Percentiles rank a stretch among this genome's conserved stretches.
These are phyloP conservation scores for Latheticus oryzae DNA, from an alignment of 2,888 invertebrate genomes.

Conservation along the genomic window DNA sequence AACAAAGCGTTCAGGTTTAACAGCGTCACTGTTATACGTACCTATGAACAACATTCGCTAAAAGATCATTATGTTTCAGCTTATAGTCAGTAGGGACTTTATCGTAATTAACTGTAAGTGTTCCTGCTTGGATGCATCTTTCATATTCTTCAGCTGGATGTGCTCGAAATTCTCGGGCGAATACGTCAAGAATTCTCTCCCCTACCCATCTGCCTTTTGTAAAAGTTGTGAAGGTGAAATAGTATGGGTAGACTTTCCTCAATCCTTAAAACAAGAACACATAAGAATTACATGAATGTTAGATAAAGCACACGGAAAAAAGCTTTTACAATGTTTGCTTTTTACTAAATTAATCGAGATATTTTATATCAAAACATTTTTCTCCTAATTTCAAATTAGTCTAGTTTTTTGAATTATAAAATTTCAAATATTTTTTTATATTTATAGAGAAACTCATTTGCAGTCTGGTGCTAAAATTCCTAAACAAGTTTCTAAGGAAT, in stretches of 20 bases:
- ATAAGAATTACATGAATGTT: not conserved
- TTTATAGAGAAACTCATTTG: too few species aligned
- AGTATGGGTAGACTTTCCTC: slow-evolving; percentile 96
- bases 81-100: slow-evolving; percentile 91
- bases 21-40: slow-evolving; percentile 64
- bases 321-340: not conserved
- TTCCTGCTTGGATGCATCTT: slow-evolving; percentile 90
- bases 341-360: not conserved
- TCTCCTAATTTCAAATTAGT: too few species aligned
- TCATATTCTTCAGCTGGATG: slow-evolving; percentile 94
- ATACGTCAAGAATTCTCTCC: slow-evolving; percentile 91
- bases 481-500: too few species aligned
- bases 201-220: slow-evolving; percentile 98
- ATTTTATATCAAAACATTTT: too few species aligned
- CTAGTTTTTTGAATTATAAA: too few species aligned
- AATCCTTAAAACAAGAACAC: slow-evolving; percentile 73
- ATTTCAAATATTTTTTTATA: too few species aligned
- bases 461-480: too few species aligned
- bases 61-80: slow-evolving; percentile 91
- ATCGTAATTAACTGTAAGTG: slow-evolving; percentile 93
- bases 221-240: slow-evolving; percentile 95
- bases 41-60: slow-evolving; percentile 96
- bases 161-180: slow-evolving; percentile 92
- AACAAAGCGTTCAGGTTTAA: slow-evolving; percentile 24
- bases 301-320: too few species aligned